Conservation (phyloP, 2,797 vertebrate species). For the Labroides dimidiatus region DNA sequence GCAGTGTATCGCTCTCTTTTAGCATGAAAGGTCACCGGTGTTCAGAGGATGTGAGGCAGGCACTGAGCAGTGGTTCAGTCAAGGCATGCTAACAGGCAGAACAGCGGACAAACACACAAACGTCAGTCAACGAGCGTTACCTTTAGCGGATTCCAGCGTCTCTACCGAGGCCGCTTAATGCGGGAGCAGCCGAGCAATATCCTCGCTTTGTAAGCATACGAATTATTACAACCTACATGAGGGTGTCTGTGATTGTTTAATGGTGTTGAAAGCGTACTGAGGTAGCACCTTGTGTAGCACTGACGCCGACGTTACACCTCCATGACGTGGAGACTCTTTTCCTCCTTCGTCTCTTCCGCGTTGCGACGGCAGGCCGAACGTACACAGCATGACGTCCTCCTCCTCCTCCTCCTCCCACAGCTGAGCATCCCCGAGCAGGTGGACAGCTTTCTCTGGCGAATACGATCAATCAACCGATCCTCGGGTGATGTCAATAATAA, state of each 20-base stretch:
- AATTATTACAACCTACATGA: neutral
- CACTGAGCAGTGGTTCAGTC: slow-evolving; percentile 23
- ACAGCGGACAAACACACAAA: slow-evolving; percentile 31
- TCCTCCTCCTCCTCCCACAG: slow-evolving; percentile 20
- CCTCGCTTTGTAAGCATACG: slow-evolving; percentile 9
- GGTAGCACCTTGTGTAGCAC: slow-evolving; percentile 62
- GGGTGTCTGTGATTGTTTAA: neutral
- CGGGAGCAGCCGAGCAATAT: neutral
- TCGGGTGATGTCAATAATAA: neutral
- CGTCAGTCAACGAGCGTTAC: slow-evolving; percentile 51
- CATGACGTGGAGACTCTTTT: slow-evolving; percentile 82
- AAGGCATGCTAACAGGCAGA: slow-evolving; percentile 50
- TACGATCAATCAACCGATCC: neutral
- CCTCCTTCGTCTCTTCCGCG: slow-evolving; percentile 80
- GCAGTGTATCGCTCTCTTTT: neutral
- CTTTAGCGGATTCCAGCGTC: slow-evolving; percentile 55
- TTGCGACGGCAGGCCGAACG: slow-evolving; percentile 63
- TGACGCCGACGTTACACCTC: slow-evolving; percentile 78
- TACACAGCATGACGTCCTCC: slow-evolving; percentile 63
- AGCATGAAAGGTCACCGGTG: slow-evolving; percentile 51
- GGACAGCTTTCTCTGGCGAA: neutral
- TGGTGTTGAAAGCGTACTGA: neutral
- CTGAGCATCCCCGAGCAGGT: slow-evolving; percentile 59
- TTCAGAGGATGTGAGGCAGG: neutral
- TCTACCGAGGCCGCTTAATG: slow-evolving; percentile 45